A percentile compares a stretch with the other conserved stretches of the same genome.
These are phyloP conservation scores for Eupithecia insigniata DNA, from an alignment of 2,888 invertebrate genomes.

Conservation along the genomic window DNA sequence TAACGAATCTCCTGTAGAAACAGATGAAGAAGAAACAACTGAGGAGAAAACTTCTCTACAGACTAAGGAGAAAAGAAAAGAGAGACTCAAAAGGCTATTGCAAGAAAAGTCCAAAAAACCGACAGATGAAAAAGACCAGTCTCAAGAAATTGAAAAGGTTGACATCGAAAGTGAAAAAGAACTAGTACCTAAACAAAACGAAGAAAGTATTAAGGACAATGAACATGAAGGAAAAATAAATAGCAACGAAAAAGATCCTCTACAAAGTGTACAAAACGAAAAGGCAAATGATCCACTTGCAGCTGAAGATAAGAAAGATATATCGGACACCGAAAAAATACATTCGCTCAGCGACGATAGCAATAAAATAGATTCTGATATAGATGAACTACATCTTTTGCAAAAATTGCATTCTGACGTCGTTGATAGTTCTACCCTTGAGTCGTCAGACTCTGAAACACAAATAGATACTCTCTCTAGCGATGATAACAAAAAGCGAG, in stretches of 20 bases:
- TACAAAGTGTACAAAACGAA: neutral
- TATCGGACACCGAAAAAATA: slow-evolving; percentile 44
- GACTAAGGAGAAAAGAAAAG: slow-evolving; percentile 68
- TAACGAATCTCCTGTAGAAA: slow-evolving; percentile 74
- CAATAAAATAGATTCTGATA: slow-evolving; percentile 63
- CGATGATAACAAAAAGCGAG: slow-evolving; percentile 52
- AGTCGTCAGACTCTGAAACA: slow-evolving; percentile 66
- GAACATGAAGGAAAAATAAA: slow-evolving; percentile 30
- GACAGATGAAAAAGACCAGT: slow-evolving; percentile 43
- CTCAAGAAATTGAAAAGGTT: slow-evolving; percentile 42
- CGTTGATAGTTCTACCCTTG: slow-evolving; percentile 56
- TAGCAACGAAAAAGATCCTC: slow-evolving; percentile 11
- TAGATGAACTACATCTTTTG: slow-evolving; percentile 72
- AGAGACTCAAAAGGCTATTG: slow-evolving; percentile 65
- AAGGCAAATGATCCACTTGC: slow-evolving; percentile 11
- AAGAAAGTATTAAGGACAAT: slow-evolving; percentile 19
- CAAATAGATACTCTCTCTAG: slow-evolving; percentile 67
- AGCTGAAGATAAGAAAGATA: slow-evolving; percentile 13
- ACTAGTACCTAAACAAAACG: slow-evolving; percentile 12
- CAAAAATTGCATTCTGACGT: slow-evolving; percentile 71
- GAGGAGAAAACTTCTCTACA: slow-evolving; percentile 58
- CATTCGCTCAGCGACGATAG: slow-evolving; percentile 59
- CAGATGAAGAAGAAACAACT: slow-evolving; percentile 67
- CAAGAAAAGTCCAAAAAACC: slow-evolving; percentile 64
- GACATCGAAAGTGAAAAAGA: neutral